Conservation (phyloP, 2,797 vertebrate species). For the Menidia menidia region DNA sequence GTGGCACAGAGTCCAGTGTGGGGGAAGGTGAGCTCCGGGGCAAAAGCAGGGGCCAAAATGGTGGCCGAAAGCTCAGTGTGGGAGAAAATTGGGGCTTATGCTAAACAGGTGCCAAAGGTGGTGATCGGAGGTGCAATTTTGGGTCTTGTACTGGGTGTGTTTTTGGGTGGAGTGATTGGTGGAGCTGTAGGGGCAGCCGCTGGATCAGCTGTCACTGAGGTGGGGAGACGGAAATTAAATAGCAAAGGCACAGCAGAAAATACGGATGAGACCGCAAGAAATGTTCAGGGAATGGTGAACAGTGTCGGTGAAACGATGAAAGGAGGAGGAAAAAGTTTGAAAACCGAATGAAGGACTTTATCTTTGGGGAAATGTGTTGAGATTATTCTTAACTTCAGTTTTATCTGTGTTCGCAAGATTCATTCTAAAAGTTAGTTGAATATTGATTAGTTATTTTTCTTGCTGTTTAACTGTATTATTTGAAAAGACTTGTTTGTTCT, state of each 20-base stretch:
- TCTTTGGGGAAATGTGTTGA: background rate
- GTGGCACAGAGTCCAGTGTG: conserved; percentile 73
- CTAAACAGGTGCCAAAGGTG: conserved; percentile 60
- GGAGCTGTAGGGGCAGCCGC: conserved; percentile 77
- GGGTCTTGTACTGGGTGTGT: conserved; percentile 75
- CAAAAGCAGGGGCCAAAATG: conserved; percentile 68
- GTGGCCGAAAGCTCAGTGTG: conserved; percentile 71
- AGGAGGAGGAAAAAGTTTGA: conserved; percentile 63
- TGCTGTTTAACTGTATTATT: too few relatives aligned
- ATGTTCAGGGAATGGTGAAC: conserved; percentile 12
- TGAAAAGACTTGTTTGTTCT: background rate
- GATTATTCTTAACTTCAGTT: background rate
- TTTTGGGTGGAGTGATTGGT: conserved; percentile 74
- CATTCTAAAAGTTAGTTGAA: background rate
- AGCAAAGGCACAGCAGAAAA: conserved; percentile 36
- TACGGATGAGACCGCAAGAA: conserved; percentile 9
- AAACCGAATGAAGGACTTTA: conserved; percentile 69
- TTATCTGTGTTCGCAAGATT: background rate
- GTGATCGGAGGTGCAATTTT: conserved; percentile 65
- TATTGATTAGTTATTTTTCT: too few relatives aligned
- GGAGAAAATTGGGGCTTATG: conserved; percentile 57
- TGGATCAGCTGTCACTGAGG: conserved; percentile 73
- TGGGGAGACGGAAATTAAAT: conserved; percentile 69
- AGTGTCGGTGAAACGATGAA: conserved; percentile 24
- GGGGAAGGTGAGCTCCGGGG: conserved; percentile 67